A percentile compares a stretch with the other conserved stretches of the same genome.
Evolutionary conservation across 2,797 vertebrate genomes (phyloP).

Genomic region (Mormyrops boulengeri): DNA sequence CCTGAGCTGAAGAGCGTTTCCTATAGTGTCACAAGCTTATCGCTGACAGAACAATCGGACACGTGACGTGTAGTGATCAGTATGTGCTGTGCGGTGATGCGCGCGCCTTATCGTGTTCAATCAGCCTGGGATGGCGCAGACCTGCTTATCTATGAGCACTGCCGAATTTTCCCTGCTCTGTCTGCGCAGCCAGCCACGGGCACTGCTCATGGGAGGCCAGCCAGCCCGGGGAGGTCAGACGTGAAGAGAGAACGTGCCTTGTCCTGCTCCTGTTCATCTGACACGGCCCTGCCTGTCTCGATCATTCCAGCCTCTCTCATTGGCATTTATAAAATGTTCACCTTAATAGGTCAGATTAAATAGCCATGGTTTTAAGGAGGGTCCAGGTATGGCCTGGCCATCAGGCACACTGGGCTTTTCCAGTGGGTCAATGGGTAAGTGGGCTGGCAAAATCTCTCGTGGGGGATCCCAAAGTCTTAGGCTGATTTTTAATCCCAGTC

Average conservation of each 20-base stretch:
- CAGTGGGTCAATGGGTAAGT: neutral
- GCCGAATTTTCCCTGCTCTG: neutral
- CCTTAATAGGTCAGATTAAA: neutral
- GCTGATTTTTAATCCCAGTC: neutral
- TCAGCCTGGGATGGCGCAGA: neutral
- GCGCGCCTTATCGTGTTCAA: neutral
- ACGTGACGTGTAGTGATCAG: neutral
- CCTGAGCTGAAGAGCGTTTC: neutral
- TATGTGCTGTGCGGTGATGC: neutral
- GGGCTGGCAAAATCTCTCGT: neutral
- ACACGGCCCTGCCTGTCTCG: neutral
- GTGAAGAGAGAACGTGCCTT: neutral
- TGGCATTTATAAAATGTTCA: neutral
- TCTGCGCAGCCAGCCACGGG: neutral
- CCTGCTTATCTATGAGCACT: neutral
- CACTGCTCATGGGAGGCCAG: no score
- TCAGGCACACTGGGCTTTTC: neutral
- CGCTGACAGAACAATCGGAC: neutral
- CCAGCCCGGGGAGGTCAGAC: neutral
- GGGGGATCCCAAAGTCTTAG: neutral
- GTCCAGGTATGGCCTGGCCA: neutral
- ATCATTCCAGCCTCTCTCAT: neutral
- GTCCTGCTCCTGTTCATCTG: neutral
- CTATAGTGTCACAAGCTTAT: neutral
- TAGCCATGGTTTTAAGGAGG: neutral